Conservation (phyloP, 2,797 vertebrate species). For the Cottoperca gobio region DNA sequence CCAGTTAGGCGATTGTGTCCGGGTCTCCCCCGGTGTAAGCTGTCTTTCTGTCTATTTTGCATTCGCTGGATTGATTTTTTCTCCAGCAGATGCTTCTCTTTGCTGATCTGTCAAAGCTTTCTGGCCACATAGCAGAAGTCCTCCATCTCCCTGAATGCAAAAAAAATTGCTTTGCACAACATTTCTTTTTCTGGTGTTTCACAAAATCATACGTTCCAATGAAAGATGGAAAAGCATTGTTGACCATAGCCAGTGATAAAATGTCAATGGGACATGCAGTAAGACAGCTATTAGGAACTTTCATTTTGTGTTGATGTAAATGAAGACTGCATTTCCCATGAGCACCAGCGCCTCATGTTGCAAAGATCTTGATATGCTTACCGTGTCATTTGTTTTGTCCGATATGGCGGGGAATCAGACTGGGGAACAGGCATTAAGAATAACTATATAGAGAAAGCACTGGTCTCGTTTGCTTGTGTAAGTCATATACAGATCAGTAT, state of each 20-base stretch:
- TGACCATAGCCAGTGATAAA: background rate
- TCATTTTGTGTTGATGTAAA: too few species aligned
- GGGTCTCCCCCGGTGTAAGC: constrained; percentile 59
- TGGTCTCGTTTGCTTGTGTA: too few species aligned
- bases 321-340: too few species aligned
- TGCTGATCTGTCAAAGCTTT: constrained; percentile 61
- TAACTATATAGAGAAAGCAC: too few species aligned
- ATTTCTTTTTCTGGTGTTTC: background rate
- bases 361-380: too few species aligned
- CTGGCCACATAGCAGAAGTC: constrained; percentile 11
- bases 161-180: background rate
- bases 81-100: constrained; percentile 62
- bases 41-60: constrained; percentile 73
- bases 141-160: background rate
- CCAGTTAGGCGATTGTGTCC: constrained; percentile 57
- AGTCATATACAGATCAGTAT: too few species aligned
- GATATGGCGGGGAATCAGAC: too few species aligned
- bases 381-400: too few species aligned
- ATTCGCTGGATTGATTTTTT: constrained; percentile 59
- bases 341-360: too few species aligned
- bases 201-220: background rate
- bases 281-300: too few species aligned
- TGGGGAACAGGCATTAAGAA: too few species aligned
- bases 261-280: background rate
- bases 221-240: background rate